Conservation (phyloP, 1,140 invertebrate genomes). For the Heliconius melpomene region DNA sequence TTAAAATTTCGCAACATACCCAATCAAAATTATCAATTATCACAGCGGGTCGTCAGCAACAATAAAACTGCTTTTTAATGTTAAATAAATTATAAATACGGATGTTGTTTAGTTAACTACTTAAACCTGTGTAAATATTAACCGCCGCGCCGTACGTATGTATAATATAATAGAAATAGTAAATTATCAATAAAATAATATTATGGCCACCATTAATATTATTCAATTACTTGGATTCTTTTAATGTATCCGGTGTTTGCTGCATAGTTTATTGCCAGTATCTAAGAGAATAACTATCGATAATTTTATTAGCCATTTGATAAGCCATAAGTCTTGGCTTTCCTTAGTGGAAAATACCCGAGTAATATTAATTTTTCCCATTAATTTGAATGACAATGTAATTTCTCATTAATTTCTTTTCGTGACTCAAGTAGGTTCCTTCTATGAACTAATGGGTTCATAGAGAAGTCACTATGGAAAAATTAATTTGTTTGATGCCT, state of each 20-base stretch:
- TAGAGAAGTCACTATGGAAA: too few relatives aligned
- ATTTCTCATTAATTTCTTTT: neutral
- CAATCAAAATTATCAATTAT: neutral
- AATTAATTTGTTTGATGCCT: too few relatives aligned
- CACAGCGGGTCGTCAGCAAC: neutral
- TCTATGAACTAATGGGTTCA: neutral
- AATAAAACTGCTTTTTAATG: neutral
- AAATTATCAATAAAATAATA: slow-evolving; percentile 6
- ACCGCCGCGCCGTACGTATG: neutral
- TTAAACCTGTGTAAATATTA: neutral
- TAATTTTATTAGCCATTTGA: too few relatives aligned
- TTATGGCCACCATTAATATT: neutral
- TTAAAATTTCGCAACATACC: neutral
- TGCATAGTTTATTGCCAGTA: slow-evolving; percentile 1
- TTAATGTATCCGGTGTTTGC: slow-evolving; percentile 10
- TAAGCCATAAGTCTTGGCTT: neutral
- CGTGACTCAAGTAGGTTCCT: neutral
- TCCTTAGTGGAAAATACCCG: neutral
- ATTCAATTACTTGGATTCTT: slow-evolving; percentile 13
- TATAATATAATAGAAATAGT: neutral
- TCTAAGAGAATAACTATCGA: slow-evolving; percentile 8
- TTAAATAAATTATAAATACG: neutral
- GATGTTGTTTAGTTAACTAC: neutral
- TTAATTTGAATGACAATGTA: neutral
- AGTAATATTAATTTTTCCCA: neutral